Evolutionary conservation across 35 echinoderm and acorn worm genomes (phyloP).

Genomic region (Ptychodera flava): DNA sequence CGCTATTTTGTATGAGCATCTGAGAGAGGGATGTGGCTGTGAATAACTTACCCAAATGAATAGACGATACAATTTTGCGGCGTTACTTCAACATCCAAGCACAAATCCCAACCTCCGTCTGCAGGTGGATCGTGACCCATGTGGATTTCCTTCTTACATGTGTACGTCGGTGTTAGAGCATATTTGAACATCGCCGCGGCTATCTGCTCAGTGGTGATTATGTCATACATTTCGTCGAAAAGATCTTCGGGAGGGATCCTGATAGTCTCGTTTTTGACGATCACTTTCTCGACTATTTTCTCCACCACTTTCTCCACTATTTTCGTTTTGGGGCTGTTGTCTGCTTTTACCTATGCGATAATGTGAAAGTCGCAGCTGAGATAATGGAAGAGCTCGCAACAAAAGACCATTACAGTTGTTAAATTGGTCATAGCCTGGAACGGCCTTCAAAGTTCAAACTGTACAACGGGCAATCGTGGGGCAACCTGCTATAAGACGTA

Average conservation of each 20-base stretch:
- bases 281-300: not conserved
- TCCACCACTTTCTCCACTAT: not conserved
- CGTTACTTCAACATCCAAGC: not conserved
- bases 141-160: not conserved
- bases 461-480: too few species aligned
- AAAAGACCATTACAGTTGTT: too few species aligned
- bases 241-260: not conserved
- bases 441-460: too few species aligned
- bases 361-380: too few species aligned
- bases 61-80: not conserved
- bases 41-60: not conserved
- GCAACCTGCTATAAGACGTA: too few species aligned
- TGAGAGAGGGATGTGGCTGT: too few species aligned
- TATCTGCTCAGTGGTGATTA: not conserved
- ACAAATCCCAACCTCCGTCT: not conserved
- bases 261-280: not conserved
- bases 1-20: too few species aligned
- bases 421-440: too few species aligned
- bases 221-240: not conserved
- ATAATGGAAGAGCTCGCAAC: too few species aligned
- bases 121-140: not conserved
- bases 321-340: too few species aligned
- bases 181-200: not conserved
- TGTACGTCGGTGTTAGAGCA: not conserved
- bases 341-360: too few species aligned